Percentiles rank a stretch among this genome's conserved stretches.
These are phyloP conservation scores for Coregonus suidteri DNA, from an alignment of 2,797 vertebrate species.

Conservation along the genomic window DNA sequence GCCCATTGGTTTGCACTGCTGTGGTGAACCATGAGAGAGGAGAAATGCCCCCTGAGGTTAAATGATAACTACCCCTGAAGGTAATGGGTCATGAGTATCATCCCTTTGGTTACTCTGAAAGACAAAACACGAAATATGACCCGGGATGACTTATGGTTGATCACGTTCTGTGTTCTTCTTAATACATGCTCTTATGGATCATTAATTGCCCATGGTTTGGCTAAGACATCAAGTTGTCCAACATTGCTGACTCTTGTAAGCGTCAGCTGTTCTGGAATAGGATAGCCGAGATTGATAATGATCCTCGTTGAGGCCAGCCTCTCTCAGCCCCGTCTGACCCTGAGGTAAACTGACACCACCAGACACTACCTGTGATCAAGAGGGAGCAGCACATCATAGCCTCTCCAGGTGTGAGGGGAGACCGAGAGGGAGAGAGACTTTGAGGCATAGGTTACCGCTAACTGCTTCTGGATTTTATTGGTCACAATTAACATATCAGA, in stretches of 20 bases:
- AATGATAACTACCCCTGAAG: neutral
- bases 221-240: neutral
- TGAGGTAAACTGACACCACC: neutral
- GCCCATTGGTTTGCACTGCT: neutral
- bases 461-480: neutral
- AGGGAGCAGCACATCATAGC: neutral
- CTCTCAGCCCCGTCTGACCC: neutral
- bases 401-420: neutral
- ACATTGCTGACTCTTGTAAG: neutral
- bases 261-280: neutral
- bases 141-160: no score
- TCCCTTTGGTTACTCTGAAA: neutral
- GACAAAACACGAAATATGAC: neutral
- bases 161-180: no score
- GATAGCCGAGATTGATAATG: neutral
- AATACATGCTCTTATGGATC: no score
- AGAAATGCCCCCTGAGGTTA: neutral
- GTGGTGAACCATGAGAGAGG: neutral
- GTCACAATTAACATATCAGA: neutral
- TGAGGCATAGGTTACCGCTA: neutral
- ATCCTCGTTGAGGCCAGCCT: neutral
- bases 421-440: neutral
- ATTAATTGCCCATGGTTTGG: neutral
- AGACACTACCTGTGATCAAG: conserved; percentile 1
- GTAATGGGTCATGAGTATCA: neutral